Percentiles rank a stretch among this genome's conserved stretches.
Evolutionary conservation across 2,113 vertebrate genomes (phyloP).

Genomic region (Dromaius novaehollandiae): DNA sequence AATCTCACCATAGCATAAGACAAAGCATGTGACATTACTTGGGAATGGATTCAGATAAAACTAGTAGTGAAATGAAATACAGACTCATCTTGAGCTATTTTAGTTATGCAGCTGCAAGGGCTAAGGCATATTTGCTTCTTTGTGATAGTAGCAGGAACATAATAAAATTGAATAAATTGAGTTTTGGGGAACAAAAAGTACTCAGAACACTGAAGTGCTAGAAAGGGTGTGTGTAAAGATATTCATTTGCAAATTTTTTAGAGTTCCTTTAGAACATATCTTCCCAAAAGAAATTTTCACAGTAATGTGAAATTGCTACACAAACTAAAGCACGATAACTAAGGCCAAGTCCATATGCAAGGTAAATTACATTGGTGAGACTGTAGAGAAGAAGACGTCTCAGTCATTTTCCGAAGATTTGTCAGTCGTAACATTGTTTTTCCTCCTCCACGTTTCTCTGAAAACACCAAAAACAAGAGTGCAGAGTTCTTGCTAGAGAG

Average conservation of each 20-base stretch:
- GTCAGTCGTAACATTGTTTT: background rate
- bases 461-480: background rate
- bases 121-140: background rate
- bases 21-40: background rate
- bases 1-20: background rate
- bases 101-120: background rate
- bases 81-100: background rate
- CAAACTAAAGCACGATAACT: background rate
- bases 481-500: background rate
- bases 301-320: background rate
- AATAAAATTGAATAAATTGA: background rate
- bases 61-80: background rate
- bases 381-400: background rate
- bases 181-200: background rate
- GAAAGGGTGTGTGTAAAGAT: background rate
- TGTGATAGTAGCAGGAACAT: background rate
- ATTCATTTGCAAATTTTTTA: background rate
- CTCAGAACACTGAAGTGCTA: background rate
- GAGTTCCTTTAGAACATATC: background rate
- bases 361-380: background rate
- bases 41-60: background rate
- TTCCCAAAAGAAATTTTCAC: background rate
- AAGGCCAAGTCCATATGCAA: background rate
- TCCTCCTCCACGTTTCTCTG: background rate
- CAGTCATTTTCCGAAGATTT: background rate